These are phyloP conservation scores for Operophtera brumata DNA, from an alignment of 2,888 invertebrate species.

Conservation along the genomic window DNA sequence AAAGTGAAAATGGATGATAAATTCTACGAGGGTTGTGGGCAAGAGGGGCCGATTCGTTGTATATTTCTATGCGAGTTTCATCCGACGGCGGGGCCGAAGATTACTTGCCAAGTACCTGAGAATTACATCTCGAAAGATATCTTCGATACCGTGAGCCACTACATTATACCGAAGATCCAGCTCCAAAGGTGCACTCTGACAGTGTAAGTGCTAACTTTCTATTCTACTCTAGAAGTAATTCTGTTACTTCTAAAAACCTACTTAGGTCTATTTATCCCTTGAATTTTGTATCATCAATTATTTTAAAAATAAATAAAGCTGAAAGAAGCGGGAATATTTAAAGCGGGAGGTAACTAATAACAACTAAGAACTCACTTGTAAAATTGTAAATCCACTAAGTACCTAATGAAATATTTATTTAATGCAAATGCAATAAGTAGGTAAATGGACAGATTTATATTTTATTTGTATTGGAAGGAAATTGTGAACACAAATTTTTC, in stretches of 20 bases:
- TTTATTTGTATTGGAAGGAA: too few relatives aligned
- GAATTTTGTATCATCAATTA: too few relatives aligned
- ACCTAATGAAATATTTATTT: too few relatives aligned
- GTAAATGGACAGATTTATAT: too few relatives aligned
- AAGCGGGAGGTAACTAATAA: too few relatives aligned
- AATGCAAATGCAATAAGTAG: too few relatives aligned
- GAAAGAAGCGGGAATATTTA: background rate
- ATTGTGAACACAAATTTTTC: too few relatives aligned
- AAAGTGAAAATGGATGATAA: slow-evolving; percentile 68
- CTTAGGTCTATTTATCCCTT: background rate
- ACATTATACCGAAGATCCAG: slow-evolving; percentile 91
- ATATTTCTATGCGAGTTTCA: slow-evolving; percentile 90
- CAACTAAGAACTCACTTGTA: too few relatives aligned
- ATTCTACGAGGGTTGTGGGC: slow-evolving; percentile 81
- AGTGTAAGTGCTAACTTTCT: slow-evolving; percentile 81
- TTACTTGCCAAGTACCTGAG: slow-evolving; percentile 89
- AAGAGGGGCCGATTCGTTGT: slow-evolving; percentile 87
- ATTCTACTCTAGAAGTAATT: background rate
- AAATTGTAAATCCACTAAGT: too few relatives aligned
- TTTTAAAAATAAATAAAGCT: background rate
- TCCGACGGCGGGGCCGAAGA: slow-evolving; percentile 87
- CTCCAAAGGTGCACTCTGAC: slow-evolving; percentile 89
- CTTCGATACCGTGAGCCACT: slow-evolving; percentile 90
- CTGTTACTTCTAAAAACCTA: background rate
- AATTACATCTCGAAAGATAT: slow-evolving; percentile 89